A percentile compares a stretch with the other conserved stretches of the same genome.
Conservation (phyloP, 2,888 invertebrate species). For the Drosophila cyrtoloma region DNA sequence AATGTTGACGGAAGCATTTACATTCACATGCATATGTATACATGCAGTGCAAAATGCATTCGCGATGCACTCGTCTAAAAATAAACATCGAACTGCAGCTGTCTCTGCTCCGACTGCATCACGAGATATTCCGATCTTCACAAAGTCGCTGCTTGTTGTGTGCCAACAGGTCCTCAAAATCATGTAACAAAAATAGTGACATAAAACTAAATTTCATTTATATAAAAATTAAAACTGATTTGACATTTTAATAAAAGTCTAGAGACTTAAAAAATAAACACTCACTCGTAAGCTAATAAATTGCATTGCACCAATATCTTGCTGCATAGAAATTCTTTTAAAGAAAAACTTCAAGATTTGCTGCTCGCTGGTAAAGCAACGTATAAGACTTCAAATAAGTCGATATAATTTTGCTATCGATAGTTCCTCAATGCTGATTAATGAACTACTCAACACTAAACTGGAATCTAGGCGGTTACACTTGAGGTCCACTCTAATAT, state of each 20-base stretch:
- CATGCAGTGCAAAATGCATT: slow-evolving; percentile 16
- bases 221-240: background rate
- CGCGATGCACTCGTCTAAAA: slow-evolving; percentile 33
- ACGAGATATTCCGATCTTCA: slow-evolving; percentile 37
- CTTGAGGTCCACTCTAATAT: slow-evolving; percentile 15
- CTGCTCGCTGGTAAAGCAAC: background rate
- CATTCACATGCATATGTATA: slow-evolving; percentile 31
- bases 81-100: slow-evolving; percentile 31
- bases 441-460: slow-evolving; percentile 18
- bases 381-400: background rate
- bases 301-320: background rate
- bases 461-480: background rate
- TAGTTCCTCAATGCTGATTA: background rate
- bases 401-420: slow-evolving; percentile 5
- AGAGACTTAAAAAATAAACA: background rate
- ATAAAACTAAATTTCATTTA: background rate
- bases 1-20: slow-evolving; percentile 67
- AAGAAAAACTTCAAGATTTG: background rate
- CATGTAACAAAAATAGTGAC: background rate
- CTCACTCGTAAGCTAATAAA: background rate
- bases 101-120: slow-evolving; percentile 23
- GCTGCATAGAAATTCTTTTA: background rate
- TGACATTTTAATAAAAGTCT: background rate
- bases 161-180: background rate
- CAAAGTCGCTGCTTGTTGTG: background rate